Evolutionary conservation across 2,888 invertebrate genomes (phyloP), one percentile per base, ranked within the genome.

Genomic region (Bruchidius siliquastri): DNA sequence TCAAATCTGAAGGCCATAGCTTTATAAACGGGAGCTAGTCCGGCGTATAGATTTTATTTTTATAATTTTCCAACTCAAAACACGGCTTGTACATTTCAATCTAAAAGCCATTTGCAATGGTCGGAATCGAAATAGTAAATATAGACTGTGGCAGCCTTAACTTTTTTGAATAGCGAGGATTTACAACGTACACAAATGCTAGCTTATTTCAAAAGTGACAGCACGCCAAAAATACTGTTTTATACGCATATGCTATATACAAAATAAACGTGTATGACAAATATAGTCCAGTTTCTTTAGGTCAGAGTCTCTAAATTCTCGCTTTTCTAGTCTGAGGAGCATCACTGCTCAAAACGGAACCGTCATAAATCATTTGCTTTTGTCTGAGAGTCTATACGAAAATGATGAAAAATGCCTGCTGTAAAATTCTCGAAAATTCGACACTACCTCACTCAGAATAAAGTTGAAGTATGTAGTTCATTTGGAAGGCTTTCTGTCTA

Each of bases 111-210:
- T 49, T 49, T 71, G 71, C 71, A 49, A 30, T 20, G 30, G 71
- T 20, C 22, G 30, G 21, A 26, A 21, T 26, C 21, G 71, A 30
- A 67, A 76, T 77, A 74, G 80, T 81, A 81, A 81, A 82, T 82
- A 80, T 80, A 81, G 77, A 79, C 18, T 13, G 49, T 49, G 18
- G 49, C 76, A 75, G 75, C 75, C 75, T 74, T 76, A 77, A 78
- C 77, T 81, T 81, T 81, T 79, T 80, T 77, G 80, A 79, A 82
- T 80, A 77, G 78, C 79, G 26, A 76, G 80, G 80, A 82, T 82
- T 82, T 82, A 83, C 82, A 81, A 78, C 83, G 78, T 76, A 75
- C 81, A 80, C 83, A 83, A 83, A 83, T 83, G 83, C 79, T 83
- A 80, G 79, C 77, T 81, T 79, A 79, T 82, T 81, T 83, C 83